A percentile compares a stretch with the other conserved stretches of the same genome.
Conservation (phyloP, 2,113 vertebrate species). For the Aptenodytes forsteri region DNA sequence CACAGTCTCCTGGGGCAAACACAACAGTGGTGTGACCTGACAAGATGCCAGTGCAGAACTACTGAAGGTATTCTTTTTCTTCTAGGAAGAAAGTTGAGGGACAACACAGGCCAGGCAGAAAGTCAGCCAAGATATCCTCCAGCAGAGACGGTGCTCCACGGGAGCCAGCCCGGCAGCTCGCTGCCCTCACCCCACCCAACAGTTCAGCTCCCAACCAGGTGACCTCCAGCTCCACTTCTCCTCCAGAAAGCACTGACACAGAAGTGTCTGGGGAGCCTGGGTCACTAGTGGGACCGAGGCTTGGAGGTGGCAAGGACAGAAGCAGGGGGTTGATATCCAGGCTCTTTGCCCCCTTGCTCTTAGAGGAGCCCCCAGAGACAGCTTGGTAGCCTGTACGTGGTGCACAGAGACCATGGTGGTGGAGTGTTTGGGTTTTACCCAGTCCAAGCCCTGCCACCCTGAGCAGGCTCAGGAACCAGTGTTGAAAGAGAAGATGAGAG, state of each 20-base stretch:
- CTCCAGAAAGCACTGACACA: not conserved
- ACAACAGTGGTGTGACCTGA: not conserved
- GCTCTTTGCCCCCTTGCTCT: not conserved
- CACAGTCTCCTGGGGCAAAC: not conserved
- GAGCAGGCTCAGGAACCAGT: not conserved
- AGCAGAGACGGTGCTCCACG: accelerated
- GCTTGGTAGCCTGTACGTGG: accelerated
- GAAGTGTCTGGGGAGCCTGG: accelerated
- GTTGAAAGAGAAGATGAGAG: not conserved
- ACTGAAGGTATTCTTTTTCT: not conserved
- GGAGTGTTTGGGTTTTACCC: not conserved
- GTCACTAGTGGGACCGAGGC: not conserved
- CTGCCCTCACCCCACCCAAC: not conserved
- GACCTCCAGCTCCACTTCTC: not conserved
- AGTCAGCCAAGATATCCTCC: not conserved
- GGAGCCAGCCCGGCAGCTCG: not conserved
- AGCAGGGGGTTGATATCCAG: not conserved
- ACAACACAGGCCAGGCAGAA: not conserved
- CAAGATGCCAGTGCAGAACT: not conserved
- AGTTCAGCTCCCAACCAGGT: not conserved
- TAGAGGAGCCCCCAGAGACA: not conserved
- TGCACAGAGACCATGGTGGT: not conserved
- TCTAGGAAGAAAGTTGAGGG: not conserved
- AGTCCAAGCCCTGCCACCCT: not conserved
- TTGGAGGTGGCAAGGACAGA: not conserved